phyloP scores from a whole-genome alignment of 2,888 invertebrate genomes.

The Venusia cambrica region DNA sequence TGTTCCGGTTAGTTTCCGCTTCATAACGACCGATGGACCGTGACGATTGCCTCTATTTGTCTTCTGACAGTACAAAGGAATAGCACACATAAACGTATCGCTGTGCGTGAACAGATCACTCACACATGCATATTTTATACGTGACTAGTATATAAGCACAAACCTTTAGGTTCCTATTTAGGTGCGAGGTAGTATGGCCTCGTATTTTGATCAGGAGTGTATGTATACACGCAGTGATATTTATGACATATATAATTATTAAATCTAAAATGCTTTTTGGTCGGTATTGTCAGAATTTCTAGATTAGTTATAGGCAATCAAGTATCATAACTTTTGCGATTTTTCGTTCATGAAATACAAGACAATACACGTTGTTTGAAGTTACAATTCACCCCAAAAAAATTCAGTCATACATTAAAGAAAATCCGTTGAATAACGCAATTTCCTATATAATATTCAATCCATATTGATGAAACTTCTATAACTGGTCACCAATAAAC shows the following conservation, averaged over 20 bases:
- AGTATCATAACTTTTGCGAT: no score
- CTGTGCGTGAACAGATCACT: no score
- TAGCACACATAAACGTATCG: no score
- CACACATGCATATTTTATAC: constrained; percentile 19
- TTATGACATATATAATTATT: no score
- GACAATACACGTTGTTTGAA: no score
- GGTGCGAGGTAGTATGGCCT: constrained; percentile 18
- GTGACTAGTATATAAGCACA: constrained; percentile 1
- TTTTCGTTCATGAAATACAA: no score
- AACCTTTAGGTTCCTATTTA: constrained; percentile 4
- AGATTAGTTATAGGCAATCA: no score
- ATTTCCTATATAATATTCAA: constrained; percentile 34
- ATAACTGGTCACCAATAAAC: constrained; percentile 9
- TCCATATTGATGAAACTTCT: constrained; percentile 29
- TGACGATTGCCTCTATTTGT: constrained; percentile 62
- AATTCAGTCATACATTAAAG: constrained; percentile 18
- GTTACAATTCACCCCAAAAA: no score
- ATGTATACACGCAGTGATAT: no score
- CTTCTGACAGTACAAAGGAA: constrained; percentile 46
- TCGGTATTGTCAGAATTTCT: no score
- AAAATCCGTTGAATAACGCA: constrained; percentile 30
- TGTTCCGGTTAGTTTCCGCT: constrained; percentile 56
- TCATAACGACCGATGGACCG: constrained; percentile 56
- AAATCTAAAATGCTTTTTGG: no score
- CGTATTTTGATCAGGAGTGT: no score